Percentiles rank a stretch among this genome's conserved stretches.
Evolutionary conservation across 2,113 vertebrate species (phyloP).

Genomic region (Hippocampus barbouri): DNA sequence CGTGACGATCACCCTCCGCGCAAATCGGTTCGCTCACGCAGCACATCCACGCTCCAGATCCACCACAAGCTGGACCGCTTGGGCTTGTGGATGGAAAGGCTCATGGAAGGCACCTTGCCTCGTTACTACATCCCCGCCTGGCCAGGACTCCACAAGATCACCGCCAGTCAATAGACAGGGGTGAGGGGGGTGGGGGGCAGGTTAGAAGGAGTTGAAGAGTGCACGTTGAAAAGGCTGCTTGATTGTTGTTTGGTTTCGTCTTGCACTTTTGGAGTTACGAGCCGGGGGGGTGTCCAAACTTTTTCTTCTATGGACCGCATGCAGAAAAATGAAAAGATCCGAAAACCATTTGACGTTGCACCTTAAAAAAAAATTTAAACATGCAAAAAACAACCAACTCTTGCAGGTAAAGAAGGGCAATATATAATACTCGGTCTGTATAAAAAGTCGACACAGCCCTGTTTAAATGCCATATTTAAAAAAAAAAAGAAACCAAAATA

Average conservation of each 20-base stretch:
- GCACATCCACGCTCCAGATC: slow-evolving; percentile 77
- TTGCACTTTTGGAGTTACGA: neutral
- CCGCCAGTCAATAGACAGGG: slow-evolving; percentile 59
- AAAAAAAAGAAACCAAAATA: too few species aligned
- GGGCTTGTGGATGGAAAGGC: slow-evolving; percentile 93
- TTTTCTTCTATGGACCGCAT: neutral
- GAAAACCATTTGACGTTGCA: neutral
- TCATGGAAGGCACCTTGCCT: slow-evolving; percentile 90
- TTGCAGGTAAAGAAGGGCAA: neutral
- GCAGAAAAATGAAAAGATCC: neutral
- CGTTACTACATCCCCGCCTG: slow-evolving; percentile 91
- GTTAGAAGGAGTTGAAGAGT: neutral
- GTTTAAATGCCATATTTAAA: too few species aligned
- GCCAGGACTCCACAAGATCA: slow-evolving; percentile 84
- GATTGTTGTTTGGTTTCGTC: neutral
- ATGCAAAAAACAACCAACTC: neutral
- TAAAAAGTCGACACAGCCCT: too few species aligned
- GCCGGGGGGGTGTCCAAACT: neutral
- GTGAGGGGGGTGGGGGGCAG: fast-evolving
- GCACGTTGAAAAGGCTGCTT: slow-evolving; percentile 6
- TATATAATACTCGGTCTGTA: too few species aligned
- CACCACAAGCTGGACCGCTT: slow-evolving; percentile 90
- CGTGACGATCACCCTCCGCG: slow-evolving; percentile 58
- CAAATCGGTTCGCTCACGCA: slow-evolving; percentile 63
- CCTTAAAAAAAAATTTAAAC: neutral